phyloP scores from a whole-genome alignment of 2,888 invertebrate genomes.

The Coleophora flavipennella region DNA sequence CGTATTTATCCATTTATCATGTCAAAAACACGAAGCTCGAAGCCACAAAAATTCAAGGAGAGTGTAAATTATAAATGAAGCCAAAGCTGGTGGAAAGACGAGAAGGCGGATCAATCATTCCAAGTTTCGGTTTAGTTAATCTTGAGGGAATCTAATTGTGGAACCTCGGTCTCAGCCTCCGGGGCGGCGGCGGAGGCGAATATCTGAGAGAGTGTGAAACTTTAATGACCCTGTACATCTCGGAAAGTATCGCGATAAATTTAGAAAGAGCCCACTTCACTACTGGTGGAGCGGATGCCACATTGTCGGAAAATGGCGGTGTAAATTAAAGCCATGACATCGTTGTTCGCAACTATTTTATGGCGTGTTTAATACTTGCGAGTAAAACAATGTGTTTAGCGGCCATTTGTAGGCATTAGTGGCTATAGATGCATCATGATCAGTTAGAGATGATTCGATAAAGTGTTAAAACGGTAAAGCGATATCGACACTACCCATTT shows the following conservation, averaged over 20 bases:
- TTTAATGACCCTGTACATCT: constrained; percentile 42
- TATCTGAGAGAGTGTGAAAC: constrained; percentile 26
- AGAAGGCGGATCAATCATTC: constrained; percentile 27
- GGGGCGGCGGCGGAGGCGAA: constrained; percentile 4
- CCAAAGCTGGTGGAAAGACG: neutral
- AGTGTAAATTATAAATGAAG: constrained; percentile 5
- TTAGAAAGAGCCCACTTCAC: constrained; percentile 23
- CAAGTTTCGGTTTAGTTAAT: constrained; percentile 35
- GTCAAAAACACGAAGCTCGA: neutral
- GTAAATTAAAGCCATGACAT: constrained; percentile 22
- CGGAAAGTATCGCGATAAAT: constrained; percentile 31
- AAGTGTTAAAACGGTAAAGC: too few relatives aligned
- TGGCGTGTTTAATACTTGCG: too few relatives aligned
- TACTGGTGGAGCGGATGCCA: constrained; percentile 18
- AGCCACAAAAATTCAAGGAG: constrained; percentile 1
- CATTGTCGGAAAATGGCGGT: constrained; percentile 21
- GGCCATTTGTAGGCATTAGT: too few relatives aligned
- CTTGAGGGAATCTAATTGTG: constrained; percentile 32
- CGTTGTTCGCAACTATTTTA: too few relatives aligned
- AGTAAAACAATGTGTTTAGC: too few relatives aligned
- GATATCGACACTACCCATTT: too few relatives aligned
- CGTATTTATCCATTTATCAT: too few relatives aligned
- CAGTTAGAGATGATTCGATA: too few relatives aligned
- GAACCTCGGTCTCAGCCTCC: constrained; percentile 31
- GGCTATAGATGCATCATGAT: too few relatives aligned